phyloP scores from a whole-genome alignment of 2,797 vertebrate genomes.

The Aythya fuligula region DNA sequence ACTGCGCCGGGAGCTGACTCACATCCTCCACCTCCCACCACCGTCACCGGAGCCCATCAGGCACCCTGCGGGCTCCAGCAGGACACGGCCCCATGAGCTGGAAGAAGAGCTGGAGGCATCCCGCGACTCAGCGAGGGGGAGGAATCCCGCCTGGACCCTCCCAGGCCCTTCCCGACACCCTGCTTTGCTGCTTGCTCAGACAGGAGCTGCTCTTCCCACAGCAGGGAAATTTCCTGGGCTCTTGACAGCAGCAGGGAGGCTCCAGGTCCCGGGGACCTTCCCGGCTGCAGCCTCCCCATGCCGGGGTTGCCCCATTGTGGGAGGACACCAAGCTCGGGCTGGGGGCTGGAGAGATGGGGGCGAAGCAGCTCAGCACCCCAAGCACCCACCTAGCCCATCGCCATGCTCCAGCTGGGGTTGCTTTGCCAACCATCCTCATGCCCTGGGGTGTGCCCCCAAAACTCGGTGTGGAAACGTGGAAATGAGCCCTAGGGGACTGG shows the following conservation, averaged over 20 bases:
- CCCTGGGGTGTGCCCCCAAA: too few relatives aligned
- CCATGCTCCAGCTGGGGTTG: too few relatives aligned
- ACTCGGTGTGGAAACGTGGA: background rate
- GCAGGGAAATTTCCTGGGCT: background rate
- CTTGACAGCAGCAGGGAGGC: background rate
- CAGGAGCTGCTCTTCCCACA: fast-evolving
- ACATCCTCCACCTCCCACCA: background rate
- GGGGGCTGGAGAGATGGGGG: background rate
- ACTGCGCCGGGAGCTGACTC: background rate
- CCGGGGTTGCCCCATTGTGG: background rate
- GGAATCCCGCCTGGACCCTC: background rate
- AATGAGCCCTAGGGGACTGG: background rate
- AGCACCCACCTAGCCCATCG: background rate
- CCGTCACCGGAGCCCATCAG: fast-evolving
- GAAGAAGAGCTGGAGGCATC: background rate
- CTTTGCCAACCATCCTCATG: background rate
- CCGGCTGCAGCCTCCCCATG: background rate
- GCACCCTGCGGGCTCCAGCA: background rate
- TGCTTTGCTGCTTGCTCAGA: background rate
- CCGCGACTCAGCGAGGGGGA: fast-evolving
- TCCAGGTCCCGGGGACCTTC: fast-evolving
- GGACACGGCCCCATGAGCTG: background rate
- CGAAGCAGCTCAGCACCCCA: background rate
- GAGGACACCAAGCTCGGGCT: fast-evolving
- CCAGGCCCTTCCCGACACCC: background rate